phyloP scores from a whole-genome alignment of 2,888 invertebrate species.

The Caenorhabditis plicata region DNA sequence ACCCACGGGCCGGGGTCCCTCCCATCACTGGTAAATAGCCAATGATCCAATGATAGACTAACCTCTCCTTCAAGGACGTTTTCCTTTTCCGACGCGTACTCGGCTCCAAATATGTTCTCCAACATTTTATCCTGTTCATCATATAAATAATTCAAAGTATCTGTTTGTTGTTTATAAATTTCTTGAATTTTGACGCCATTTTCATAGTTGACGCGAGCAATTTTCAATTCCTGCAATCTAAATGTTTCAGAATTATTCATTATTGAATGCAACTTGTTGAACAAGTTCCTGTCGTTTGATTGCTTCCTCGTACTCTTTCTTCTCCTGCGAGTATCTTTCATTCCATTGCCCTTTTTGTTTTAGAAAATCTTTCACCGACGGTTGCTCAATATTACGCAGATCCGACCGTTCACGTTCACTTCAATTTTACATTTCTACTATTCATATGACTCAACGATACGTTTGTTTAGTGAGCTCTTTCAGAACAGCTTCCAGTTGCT shows the following conservation, averaged over 20 bases:
- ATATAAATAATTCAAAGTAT: constrained; percentile 67
- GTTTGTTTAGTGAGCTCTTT: constrained; percentile 66
- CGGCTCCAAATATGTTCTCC: constrained; percentile 68
- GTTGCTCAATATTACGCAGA: constrained; percentile 67
- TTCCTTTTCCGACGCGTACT: constrained; percentile 70
- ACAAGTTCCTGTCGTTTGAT: constrained; percentile 67
- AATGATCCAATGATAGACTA: neutral
- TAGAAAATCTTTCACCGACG: constrained; percentile 66
- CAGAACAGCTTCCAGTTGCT: constrained; percentile 65
- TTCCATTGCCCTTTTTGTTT: constrained; percentile 66
- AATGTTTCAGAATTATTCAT: neutral
- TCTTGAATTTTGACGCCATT: constrained; percentile 64
- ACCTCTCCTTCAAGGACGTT: constrained; percentile 69
- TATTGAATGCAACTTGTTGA: constrained; percentile 55
- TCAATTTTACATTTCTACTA: constrained; percentile 11
- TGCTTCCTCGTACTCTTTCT: constrained; percentile 68
- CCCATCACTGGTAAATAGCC: too few species aligned
- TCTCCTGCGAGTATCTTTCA: constrained; percentile 65
- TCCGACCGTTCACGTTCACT: constrained; percentile 68
- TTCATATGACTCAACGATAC: constrained; percentile 36
- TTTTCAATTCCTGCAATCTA: constrained; percentile 63
- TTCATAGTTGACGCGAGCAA: constrained; percentile 63
- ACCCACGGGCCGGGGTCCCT: too few species aligned
- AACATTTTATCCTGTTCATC: constrained; percentile 69
- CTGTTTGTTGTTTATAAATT: constrained; percentile 65